phyloP scores from a whole-genome alignment of 2,888 invertebrate species.

The Drosophila diplacantha region DNA sequence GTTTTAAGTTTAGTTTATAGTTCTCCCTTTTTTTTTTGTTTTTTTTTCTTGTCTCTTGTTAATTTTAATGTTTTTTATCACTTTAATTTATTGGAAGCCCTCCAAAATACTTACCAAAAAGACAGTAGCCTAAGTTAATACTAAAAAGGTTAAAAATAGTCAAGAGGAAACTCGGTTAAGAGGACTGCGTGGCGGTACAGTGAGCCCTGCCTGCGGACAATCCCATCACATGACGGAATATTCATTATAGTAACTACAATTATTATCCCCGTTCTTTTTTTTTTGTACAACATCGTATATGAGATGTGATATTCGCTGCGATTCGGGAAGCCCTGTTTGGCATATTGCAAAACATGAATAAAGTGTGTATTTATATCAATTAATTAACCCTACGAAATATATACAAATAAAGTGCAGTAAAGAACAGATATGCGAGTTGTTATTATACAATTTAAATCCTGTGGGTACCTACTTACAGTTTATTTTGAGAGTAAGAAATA shows the following conservation, averaged over 20 bases:
- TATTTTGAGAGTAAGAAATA: neutral
- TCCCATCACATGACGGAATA: conserved; percentile 17
- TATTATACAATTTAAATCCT: neutral
- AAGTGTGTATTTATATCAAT: conserved; percentile 25
- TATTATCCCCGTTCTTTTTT: conserved; percentile 6
- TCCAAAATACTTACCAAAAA: conserved; percentile 69
- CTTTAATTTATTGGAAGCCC: conserved; percentile 50
- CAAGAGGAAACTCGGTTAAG: neutral
- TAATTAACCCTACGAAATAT: conserved; percentile 18
- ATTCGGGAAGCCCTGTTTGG: conserved; percentile 16
- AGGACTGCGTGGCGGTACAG: conserved; percentile 25
- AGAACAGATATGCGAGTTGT: conserved; percentile 1
- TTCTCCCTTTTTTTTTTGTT: conserved; percentile 8
- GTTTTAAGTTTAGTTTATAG: neutral
- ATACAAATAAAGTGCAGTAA: conserved; percentile 21
- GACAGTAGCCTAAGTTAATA: conserved; percentile 63
- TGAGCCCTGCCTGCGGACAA: conserved; percentile 20
- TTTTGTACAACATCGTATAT: conserved; percentile 14
- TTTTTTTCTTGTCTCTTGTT: conserved; percentile 18
- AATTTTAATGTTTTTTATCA: conserved; percentile 32
- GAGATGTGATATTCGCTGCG: conserved; percentile 35
- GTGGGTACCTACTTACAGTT: neutral
- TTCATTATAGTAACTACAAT: neutral
- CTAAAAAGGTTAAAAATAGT: conserved; percentile 10
- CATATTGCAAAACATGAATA: conserved; percentile 23